A percentile compares a stretch with the other conserved stretches of the same genome.
These are phyloP conservation scores for Picathartes gymnocephalus DNA, from an alignment of 2,113 vertebrate genomes.

Conservation along the genomic window DNA sequence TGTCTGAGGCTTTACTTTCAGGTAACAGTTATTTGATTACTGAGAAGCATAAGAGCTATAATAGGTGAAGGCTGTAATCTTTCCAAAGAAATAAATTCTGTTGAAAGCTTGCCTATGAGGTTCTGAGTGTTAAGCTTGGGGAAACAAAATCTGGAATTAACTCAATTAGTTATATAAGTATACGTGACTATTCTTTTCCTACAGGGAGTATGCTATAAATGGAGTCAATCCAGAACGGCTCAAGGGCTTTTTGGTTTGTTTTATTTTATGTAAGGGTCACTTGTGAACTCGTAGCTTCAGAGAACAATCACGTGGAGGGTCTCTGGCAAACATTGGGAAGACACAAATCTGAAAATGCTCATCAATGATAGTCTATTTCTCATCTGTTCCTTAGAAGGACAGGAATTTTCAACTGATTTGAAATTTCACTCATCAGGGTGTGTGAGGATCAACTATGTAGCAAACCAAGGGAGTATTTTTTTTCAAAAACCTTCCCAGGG, in stretches of 20 bases:
- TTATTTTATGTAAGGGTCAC: not conserved
- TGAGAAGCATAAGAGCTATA: not conserved
- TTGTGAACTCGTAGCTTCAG: not conserved
- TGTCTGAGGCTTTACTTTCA: not conserved
- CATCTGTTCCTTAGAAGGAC: not conserved
- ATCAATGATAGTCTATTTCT: not conserved
- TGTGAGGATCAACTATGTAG: not conserved
- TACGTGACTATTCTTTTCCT: not conserved
- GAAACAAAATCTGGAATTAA: not conserved
- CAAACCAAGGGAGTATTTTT: not conserved
- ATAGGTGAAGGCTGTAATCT: not conserved
- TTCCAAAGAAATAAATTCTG: not conserved
- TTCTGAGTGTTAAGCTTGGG: not conserved
- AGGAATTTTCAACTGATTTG: not conserved
- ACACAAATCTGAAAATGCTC: not conserved
- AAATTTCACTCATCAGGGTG: not conserved
- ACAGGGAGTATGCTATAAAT: not conserved
- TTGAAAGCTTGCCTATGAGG: not conserved
- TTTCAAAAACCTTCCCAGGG: not conserved
- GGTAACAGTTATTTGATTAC: not conserved
- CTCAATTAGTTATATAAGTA: not conserved
- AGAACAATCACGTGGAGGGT: not conserved
- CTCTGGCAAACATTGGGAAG: not conserved
- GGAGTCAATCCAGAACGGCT: not conserved
- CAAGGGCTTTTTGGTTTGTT: not conserved